Conservation (phyloP, 2,113 vertebrate genomes). For the Neogale vison region DNA sequence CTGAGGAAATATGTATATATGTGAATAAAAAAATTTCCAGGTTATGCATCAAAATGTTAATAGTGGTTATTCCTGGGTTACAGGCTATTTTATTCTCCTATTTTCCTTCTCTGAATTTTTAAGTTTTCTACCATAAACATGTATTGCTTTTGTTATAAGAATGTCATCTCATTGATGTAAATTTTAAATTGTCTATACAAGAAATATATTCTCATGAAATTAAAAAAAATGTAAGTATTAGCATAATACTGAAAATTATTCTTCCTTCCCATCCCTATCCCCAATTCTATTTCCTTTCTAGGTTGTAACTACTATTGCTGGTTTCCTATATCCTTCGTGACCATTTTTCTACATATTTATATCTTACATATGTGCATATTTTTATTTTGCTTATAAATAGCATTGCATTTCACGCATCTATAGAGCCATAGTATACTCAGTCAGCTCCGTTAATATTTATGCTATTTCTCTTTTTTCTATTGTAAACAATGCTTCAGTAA, state of each 20-base stretch:
- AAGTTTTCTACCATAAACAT: slow-evolving; percentile 12
- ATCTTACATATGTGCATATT: not conserved
- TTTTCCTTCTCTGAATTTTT: slow-evolving; percentile 13
- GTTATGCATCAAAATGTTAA: not conserved
- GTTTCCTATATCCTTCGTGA: not conserved
- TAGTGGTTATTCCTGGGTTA: slow-evolving; percentile 8
- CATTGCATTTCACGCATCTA: not conserved
- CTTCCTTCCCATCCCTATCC: not conserved
- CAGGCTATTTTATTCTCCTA: not conserved
- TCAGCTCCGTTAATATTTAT: not conserved
- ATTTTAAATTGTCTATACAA: slow-evolving; percentile 16
- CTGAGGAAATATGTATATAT: not conserved
- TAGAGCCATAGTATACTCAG: not conserved
- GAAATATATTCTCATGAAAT: not conserved
- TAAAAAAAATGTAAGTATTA: not conserved
- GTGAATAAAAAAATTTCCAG: not conserved
- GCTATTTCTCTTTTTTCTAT: not conserved
- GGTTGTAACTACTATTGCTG: not conserved
- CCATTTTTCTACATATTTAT: not conserved
- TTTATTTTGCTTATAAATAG: not conserved
- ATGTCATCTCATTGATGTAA: not conserved
- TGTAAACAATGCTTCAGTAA: slow-evolving; percentile 25
- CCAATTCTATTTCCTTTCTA: not conserved
- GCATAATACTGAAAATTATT: not conserved
- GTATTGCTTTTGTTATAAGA: slow-evolving; percentile 26